Evolutionary conservation across 2,888 invertebrate genomes (phyloP).

Genomic region (Clusia tigrina): DNA sequence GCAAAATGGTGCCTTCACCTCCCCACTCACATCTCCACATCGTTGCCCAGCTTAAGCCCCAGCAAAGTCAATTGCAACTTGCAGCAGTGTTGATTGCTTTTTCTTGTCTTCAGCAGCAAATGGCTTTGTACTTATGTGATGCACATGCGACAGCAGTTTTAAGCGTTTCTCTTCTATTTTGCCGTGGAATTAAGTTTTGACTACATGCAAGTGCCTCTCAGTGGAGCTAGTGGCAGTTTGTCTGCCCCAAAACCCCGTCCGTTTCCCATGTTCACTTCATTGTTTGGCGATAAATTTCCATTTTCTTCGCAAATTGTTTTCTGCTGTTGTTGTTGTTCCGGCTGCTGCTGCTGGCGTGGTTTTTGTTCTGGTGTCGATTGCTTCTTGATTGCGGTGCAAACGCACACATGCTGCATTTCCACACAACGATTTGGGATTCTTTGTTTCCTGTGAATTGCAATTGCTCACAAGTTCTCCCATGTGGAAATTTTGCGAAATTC

Average conservation of each 20-base stretch:
- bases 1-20: neutral
- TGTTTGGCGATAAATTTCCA: slow-evolving; percentile 59
- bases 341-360: slow-evolving; percentile 10
- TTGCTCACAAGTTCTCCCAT: slow-evolving; percentile 61
- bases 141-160: slow-evolving; percentile 29
- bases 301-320: slow-evolving; percentile 55
- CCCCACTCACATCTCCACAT: neutral
- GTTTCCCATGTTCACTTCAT: slow-evolving; percentile 45
- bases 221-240: neutral
- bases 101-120: slow-evolving; percentile 24
- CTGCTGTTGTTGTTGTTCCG: slow-evolving; percentile 25
- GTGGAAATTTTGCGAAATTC: slow-evolving; percentile 51
- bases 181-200: slow-evolving; percentile 10
- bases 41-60: neutral
- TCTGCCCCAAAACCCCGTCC: neutral
- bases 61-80: slow-evolving; percentile 28
- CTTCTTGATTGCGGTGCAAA: slow-evolving; percentile 51
- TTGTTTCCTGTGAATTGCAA: slow-evolving; percentile 44
- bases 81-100: slow-evolving; percentile 31
- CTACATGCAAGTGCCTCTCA: slow-evolving; percentile 6
- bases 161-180: slow-evolving; percentile 28
- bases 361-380: slow-evolving; percentile 51
- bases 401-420: slow-evolving; percentile 53
- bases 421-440: slow-evolving; percentile 49
- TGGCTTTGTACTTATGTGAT: slow-evolving; percentile 3